Evolutionary conservation across 2,888 invertebrate genomes (phyloP).

Genomic region (Gisinianus flammeolus): DNA sequence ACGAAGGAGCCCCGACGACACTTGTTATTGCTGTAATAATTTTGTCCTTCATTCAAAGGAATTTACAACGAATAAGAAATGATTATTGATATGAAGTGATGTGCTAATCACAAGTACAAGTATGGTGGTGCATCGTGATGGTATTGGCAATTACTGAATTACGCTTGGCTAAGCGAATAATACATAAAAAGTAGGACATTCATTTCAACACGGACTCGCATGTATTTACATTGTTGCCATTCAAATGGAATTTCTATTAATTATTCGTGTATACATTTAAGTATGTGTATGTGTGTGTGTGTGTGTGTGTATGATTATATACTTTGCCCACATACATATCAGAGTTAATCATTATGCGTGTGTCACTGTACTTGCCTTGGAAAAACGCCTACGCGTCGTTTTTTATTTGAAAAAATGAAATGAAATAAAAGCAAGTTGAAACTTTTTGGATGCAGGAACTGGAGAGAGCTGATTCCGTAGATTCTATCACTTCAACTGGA

Average conservation of each 20-base stretch:
- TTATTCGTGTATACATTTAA: not conserved
- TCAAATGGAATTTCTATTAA: not conserved
- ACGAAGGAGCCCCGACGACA: too few species aligned
- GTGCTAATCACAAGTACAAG: too few species aligned
- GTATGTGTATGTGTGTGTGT: not conserved
- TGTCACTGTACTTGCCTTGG: too few species aligned
- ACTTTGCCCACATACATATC: not conserved
- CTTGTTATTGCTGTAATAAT: not conserved
- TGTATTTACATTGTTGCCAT: constrained; percentile 20
- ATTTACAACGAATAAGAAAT: not conserved
- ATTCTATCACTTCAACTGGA: constrained; percentile 32
- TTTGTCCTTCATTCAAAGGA: not conserved
- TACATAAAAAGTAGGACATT: constrained; percentile 34
- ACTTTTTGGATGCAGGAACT: constrained; percentile 35
- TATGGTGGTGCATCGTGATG: too few species aligned
- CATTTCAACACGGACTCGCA: constrained; percentile 25
- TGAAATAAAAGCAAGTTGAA: too few species aligned
- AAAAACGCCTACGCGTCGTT: too few species aligned
- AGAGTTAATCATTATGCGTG: too few species aligned
- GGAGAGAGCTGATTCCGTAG: constrained; percentile 35
- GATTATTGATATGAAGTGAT: too few species aligned
- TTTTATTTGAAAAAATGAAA: too few species aligned
- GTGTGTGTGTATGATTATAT: not conserved
- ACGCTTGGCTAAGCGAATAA: constrained; percentile 29
- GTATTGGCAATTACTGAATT: not conserved